A percentile compares a stretch with the other conserved stretches of the same genome.
phyloP scores from a whole-genome alignment of 1,140 invertebrate species.

The Neodiprion pinetum region DNA sequence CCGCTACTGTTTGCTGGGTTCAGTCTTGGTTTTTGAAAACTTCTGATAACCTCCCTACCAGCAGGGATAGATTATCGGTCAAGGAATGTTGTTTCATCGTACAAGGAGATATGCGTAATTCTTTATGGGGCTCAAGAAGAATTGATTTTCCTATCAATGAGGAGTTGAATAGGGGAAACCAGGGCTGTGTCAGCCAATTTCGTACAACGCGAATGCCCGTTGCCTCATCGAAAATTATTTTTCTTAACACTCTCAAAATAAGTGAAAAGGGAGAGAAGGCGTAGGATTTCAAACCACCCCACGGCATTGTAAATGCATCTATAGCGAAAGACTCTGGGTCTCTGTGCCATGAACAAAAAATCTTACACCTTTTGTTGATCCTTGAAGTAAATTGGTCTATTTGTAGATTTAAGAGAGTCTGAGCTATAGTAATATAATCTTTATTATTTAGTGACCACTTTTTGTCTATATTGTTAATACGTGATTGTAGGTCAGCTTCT shows the following conservation, averaged over 20 bases:
- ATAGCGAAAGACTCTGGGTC: conserved; percentile 31
- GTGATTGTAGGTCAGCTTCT: conserved; percentile 28
- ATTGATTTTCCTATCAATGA: conserved; percentile 13
- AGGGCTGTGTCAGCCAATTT: conserved; percentile 35
- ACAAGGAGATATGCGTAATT: conserved; percentile 26
- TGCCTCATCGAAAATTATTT: conserved; percentile 38
- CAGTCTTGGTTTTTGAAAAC: conserved; percentile 22
- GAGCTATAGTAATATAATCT: conserved; percentile 18
- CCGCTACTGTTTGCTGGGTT: conserved; percentile 23
- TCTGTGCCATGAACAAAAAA: conserved; percentile 33
- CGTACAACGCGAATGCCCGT: conserved; percentile 38
- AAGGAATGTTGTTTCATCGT: conserved; percentile 25
- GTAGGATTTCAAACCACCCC: conserved; percentile 31
- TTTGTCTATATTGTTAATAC: conserved; percentile 21
- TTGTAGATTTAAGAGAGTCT: conserved; percentile 17
- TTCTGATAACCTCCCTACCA: conserved; percentile 30
- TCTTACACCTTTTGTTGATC: conserved; percentile 33
- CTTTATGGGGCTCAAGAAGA: conserved; percentile 14
- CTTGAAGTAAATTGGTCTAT: conserved; percentile 39
- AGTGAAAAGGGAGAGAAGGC: conserved; percentile 41
- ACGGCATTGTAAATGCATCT: conserved; percentile 36
- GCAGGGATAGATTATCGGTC: conserved; percentile 22
- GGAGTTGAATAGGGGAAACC: conserved; percentile 33
- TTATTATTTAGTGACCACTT: conserved; percentile 25
- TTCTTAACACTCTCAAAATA: conserved; percentile 34